Percentiles rank a stretch among this genome's conserved stretches.
Evolutionary conservation across 1,140 invertebrate genomes (phyloP).

Genomic region (Calosoma granatense): DNA sequence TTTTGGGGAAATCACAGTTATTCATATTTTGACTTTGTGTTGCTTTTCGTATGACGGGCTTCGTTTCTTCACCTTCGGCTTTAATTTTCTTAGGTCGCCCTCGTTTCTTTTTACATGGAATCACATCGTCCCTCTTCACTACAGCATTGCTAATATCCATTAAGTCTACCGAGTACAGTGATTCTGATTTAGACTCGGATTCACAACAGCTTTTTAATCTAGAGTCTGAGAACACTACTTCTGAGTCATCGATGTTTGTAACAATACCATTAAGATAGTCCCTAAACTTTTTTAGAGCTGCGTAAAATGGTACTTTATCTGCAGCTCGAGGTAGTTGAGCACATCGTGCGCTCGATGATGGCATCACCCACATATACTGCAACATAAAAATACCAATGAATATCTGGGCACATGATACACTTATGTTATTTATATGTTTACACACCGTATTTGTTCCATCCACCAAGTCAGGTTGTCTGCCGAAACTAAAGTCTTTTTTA

Average conservation of each 20-base stretch:
- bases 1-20: conserved; percentile 57
- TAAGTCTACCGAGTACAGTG: conserved; percentile 26
- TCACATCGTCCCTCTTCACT: conserved; percentile 45
- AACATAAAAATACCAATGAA: too few species aligned
- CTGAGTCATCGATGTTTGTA: conserved; percentile 76
- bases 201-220: conserved; percentile 53
- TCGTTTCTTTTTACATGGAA: conserved; percentile 76
- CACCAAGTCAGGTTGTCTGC: conserved; percentile 84
- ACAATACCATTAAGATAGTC: conserved; percentile 91
- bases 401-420: too few species aligned
- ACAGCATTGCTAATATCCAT: conserved; percentile 37
- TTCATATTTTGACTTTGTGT: conserved; percentile 29
- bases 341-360: conserved; percentile 91
- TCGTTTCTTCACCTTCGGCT: conserved; percentile 52
- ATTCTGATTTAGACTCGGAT: conserved; percentile 36
- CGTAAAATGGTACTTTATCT: conserved; percentile 96
- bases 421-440: too few species aligned
- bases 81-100: conserved; percentile 81
- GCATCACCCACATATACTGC: conserved; percentile 98
- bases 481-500: conserved; percentile 95
- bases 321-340: conserved; percentile 89
- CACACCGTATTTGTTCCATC: conserved; percentile 90
- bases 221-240: conserved; percentile 82
- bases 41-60: conserved; percentile 44
- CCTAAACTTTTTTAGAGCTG: conserved; percentile 86